These are phyloP conservation scores for Anthonomus grandis DNA, from an alignment of 1,140 invertebrate species.

Conservation along the genomic window DNA sequence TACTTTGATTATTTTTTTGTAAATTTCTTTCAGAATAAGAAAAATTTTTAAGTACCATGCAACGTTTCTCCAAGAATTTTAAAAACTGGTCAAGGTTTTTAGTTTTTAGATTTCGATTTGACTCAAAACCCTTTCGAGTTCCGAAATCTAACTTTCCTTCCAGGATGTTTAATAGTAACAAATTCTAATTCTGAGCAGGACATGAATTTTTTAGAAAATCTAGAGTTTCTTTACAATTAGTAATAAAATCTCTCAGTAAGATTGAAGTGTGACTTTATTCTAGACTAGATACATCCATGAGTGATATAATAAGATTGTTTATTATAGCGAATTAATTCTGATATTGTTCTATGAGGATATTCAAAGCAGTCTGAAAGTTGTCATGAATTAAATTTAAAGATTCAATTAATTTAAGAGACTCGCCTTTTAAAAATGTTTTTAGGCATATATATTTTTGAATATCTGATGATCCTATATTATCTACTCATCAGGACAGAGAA, in stretches of 20 bases:
- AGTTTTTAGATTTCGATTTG: neutral
- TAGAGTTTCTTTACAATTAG: neutral
- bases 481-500: conserved; percentile 5
- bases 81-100: conserved; percentile 6
- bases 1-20: neutral
- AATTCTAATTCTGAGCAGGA: no score
- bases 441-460: conserved; percentile 16
- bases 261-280: conserved; percentile 9
- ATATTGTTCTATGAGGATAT: conserved; percentile 9
- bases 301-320: neutral
- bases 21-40: neutral
- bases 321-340: conserved; percentile 6
- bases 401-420: conserved; percentile 7
- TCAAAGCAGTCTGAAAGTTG: conserved; percentile 12
- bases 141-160: conserved; percentile 12
- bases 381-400: conserved; percentile 8
- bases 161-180: conserved; percentile 2
- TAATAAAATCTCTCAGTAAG: conserved; percentile 11
- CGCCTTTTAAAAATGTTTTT: conserved; percentile 3
- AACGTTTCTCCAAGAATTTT: conserved; percentile 4
- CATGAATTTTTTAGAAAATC: conserved; percentile 7
- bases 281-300: neutral
- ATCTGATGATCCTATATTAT: conserved; percentile 2
- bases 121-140: conserved; percentile 3
- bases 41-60: neutral